Percentiles rank a stretch among this genome's conserved stretches.
Evolutionary conservation across 2,888 invertebrate species (phyloP).

Genomic region (Spilarctia lutea): DNA sequence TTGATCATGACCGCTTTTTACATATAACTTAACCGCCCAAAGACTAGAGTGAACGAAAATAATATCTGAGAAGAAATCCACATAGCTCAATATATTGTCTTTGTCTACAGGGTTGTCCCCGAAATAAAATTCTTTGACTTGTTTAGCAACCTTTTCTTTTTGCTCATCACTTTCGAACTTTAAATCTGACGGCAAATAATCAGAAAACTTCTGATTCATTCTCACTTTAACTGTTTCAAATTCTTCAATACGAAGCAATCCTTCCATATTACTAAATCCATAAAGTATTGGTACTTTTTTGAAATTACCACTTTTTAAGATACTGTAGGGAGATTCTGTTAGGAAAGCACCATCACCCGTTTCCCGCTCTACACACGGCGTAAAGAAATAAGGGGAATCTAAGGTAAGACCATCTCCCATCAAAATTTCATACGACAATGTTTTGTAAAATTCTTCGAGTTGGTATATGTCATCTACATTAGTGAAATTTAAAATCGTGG

Average conservation of each 20-base stretch:
- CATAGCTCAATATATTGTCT: conserved; percentile 50
- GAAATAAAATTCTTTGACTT: conserved; percentile 62
- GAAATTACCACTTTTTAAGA: conserved; percentile 55
- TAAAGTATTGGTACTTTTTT: conserved; percentile 61
- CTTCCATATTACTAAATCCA: conserved; percentile 70
- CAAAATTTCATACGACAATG: not conserved
- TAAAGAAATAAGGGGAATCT: conserved; percentile 1
- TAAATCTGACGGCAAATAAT: conserved; percentile 67
- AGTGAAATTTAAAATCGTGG: conserved; percentile 49
- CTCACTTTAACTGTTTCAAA: conserved; percentile 54
- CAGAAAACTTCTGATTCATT: conserved; percentile 69
- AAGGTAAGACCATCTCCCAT: not conserved
- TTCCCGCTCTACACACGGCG: conserved; percentile 20
- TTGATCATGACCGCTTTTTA: conserved; percentile 52
- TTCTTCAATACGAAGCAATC: conserved; percentile 49
- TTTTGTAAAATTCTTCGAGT: conserved; percentile 48
- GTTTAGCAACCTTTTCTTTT: conserved; percentile 52
- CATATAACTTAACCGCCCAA: conserved; percentile 49
- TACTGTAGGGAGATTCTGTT: conserved; percentile 56
- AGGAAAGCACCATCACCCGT: conserved; percentile 53
- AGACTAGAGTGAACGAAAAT: conserved; percentile 51
- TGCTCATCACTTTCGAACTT: conserved; percentile 52
- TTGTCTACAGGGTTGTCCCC: conserved; percentile 47
- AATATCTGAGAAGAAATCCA: conserved; percentile 60
- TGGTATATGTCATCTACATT: conserved; percentile 52